Percentiles rank a stretch among this genome's conserved stretches.
Conservation (phyloP, 2,113 vertebrate genomes). For the Tapirus terrestris region DNA sequence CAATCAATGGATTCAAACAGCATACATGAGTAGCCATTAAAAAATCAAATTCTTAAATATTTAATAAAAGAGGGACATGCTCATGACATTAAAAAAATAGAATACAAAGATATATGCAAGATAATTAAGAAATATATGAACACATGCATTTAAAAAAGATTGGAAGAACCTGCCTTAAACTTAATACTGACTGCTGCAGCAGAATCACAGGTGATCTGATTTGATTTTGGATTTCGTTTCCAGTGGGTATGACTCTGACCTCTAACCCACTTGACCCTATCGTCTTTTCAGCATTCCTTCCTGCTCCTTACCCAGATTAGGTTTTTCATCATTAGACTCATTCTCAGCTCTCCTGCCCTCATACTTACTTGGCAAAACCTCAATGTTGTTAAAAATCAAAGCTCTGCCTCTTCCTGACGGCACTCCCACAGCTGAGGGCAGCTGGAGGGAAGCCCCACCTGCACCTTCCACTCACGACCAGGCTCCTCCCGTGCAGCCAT, state of each 20-base stretch:
- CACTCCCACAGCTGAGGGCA: background rate
- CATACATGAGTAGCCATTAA: background rate
- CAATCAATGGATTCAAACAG: background rate
- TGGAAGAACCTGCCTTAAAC: background rate
- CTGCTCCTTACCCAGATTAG: background rate
- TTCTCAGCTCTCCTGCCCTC: fast-evolving
- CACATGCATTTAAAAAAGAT: background rate
- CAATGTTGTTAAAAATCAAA: too few relatives aligned
- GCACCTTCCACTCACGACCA: background rate
- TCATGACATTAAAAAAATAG: background rate
- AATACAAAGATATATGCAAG: background rate
- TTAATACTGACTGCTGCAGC: fast-evolving
- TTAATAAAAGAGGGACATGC: too few relatives aligned
- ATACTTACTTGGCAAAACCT: too few relatives aligned
- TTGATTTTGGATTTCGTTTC: background rate
- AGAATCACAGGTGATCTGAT: fast-evolving
- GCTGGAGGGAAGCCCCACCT: background rate
- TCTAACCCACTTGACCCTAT: background rate
- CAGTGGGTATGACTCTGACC: background rate
- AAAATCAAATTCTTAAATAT: background rate
- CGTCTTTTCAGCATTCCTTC: background rate
- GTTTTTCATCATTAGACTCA: background rate
- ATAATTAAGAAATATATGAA: background rate
- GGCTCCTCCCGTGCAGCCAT: background rate
- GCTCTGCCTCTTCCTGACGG: background rate